A percentile compares a stretch with the other conserved stretches of the same genome.
Conservation (phyloP, 2,888 invertebrate genomes). For the Teinopalpus imperialis region DNA sequence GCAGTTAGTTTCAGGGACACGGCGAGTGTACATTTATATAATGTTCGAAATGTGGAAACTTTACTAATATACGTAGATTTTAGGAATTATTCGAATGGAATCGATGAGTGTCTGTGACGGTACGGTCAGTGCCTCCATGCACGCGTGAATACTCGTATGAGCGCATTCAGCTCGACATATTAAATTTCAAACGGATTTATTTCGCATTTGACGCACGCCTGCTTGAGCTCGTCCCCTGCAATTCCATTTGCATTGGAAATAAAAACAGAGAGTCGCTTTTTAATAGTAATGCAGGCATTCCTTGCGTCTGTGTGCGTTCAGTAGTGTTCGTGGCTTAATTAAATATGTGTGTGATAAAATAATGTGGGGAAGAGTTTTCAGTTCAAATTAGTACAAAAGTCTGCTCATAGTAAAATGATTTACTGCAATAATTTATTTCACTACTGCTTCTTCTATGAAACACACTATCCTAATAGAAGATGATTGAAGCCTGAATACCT, state of each 20-base stretch:
- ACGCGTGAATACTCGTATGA: constrained; percentile 47
- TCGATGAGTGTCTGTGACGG: constrained; percentile 38
- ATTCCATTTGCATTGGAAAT: constrained; percentile 41
- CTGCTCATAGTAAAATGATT: no score
- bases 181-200: constrained; percentile 68
- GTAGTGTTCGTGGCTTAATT: no score
- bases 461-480: no score
- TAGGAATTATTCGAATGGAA: constrained; percentile 32
- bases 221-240: constrained; percentile 39
- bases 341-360: no score
- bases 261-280: constrained; percentile 25
- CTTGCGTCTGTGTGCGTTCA: not conserved
- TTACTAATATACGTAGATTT: constrained; percentile 23
- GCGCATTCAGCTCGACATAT: constrained; percentile 56
- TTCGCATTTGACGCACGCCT: constrained; percentile 48
- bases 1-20: no score
- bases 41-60: no score
- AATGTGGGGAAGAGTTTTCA: no score
- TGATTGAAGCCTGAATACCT: no score
- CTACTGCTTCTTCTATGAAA: no score
- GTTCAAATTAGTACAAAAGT: no score
- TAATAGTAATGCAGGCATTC: constrained; percentile 16
- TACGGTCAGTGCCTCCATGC: constrained; percentile 42
- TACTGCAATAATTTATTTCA: no score
- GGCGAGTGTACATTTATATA: no score